Conservation (phyloP, 2,113 vertebrate species). For the Chaenogobius annularis region DNA sequence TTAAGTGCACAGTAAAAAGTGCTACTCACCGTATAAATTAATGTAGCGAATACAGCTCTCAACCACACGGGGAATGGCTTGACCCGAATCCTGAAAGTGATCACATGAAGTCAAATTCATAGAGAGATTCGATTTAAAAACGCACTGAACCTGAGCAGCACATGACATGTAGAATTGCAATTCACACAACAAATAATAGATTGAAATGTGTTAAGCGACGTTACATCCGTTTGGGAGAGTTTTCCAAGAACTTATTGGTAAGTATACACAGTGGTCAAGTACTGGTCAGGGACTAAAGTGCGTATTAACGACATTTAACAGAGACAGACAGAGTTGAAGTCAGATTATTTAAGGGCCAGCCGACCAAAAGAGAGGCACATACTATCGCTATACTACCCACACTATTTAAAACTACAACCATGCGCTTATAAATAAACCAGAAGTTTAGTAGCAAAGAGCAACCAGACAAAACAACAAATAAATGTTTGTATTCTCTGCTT, state of each 20-base stretch:
- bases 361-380: neutral
- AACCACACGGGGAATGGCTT: constrained; percentile 93
- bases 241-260: neutral
- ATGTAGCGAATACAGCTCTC: constrained; percentile 98
- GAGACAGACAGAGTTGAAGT: constrained; percentile 54
- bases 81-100: constrained; percentile 85
- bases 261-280: neutral
- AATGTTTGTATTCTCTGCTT: neutral
- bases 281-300: neutral
- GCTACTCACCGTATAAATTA: constrained; percentile 92
- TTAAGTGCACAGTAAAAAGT: neutral
- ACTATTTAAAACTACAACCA: neutral
- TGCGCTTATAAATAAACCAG: constrained; percentile 25
- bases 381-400: neutral
- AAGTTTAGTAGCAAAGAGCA: constrained; percentile 8
- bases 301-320: constrained; percentile 23
- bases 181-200: too few relatives aligned
- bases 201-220: too few relatives aligned
- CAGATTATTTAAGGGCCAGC: neutral
- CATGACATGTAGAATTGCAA: neutral
- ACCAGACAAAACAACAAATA: constrained; percentile 28
- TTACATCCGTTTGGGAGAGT: too few relatives aligned
- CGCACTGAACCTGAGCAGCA: constrained; percentile 24
- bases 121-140: neutral
- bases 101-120: neutral